phyloP scores from a whole-genome alignment of 2,113 vertebrate species.

The Halcyon malimbica region DNA sequence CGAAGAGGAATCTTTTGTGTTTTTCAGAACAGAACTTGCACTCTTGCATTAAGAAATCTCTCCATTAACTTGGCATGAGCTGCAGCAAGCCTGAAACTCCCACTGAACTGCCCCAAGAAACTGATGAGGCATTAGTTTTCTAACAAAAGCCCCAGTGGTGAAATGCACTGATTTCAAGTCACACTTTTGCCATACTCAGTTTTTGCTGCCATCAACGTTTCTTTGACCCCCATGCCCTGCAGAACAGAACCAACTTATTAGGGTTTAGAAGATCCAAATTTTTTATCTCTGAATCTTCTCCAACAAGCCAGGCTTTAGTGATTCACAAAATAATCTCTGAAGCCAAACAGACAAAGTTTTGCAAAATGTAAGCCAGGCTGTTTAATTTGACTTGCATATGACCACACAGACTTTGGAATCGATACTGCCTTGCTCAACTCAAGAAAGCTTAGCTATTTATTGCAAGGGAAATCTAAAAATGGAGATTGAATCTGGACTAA shows the following conservation, averaged over 20 bases:
- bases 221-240: neutral
- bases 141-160: neutral
- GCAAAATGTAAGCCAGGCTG: neutral
- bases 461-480: neutral
- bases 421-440: neutral
- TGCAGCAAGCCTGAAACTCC: neutral
- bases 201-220: neutral
- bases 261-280: neutral
- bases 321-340: neutral
- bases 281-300: neutral
- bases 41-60: neutral
- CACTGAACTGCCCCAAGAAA: neutral
- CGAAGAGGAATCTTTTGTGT: neutral
- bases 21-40: neutral
- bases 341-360: neutral
- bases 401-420: slow-evolving; percentile 34
- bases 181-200: neutral
- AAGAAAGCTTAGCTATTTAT: neutral
- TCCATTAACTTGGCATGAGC: neutral
- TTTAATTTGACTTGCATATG: neutral
- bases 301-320: neutral
- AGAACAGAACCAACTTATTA: neutral
- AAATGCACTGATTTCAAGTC: slow-evolving; percentile 24
- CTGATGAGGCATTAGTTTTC: neutral
- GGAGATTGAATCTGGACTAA: neutral